A percentile compares a stretch with the other conserved stretches of the same genome.
phyloP scores from a whole-genome alignment of 2,797 vertebrate species.

The Anguilla pacifica region DNA sequence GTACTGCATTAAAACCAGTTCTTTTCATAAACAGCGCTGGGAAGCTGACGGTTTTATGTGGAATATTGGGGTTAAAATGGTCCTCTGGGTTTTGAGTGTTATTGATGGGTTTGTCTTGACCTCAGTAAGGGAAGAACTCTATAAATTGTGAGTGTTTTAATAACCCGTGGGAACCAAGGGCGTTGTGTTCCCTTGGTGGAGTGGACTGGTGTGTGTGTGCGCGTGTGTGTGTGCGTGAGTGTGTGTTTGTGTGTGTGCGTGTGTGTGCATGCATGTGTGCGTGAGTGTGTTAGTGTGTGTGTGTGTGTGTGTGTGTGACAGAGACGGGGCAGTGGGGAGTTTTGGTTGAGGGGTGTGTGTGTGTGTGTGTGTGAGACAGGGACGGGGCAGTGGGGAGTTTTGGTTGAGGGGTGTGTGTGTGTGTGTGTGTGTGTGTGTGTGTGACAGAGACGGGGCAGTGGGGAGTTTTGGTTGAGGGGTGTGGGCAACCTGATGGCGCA shows the following conservation, averaged over 20 bases:
- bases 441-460: too few species aligned
- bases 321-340: too few species aligned
- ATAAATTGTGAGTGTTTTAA: slow-evolving; percentile 65
- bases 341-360: too few species aligned
- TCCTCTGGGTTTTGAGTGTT: slow-evolving; percentile 43
- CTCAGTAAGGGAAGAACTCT: slow-evolving; percentile 56
- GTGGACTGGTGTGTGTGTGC: not conserved
- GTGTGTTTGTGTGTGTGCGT: too few species aligned
- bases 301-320: not conserved
- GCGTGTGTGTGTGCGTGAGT: slow-evolving; percentile 4
- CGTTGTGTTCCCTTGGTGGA: not conserved
- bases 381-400: too few species aligned
- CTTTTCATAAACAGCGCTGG: not conserved
- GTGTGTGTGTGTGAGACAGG: too few species aligned
- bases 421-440: too few species aligned
- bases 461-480: too few species aligned
- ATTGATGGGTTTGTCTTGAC: slow-evolving; percentile 60
- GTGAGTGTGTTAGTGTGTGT: too few species aligned
- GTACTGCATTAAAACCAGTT: not conserved
- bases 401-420: too few species aligned
- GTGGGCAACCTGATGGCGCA: too few species aligned
- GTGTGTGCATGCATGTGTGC: too few species aligned
- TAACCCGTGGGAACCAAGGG: slow-evolving; percentile 56
- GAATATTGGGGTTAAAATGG: not conserved
- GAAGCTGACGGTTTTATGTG: not conserved